phyloP scores from a whole-genome alignment of 64 coral and sea anemone genomes.

The Platygyra sinensis region DNA sequence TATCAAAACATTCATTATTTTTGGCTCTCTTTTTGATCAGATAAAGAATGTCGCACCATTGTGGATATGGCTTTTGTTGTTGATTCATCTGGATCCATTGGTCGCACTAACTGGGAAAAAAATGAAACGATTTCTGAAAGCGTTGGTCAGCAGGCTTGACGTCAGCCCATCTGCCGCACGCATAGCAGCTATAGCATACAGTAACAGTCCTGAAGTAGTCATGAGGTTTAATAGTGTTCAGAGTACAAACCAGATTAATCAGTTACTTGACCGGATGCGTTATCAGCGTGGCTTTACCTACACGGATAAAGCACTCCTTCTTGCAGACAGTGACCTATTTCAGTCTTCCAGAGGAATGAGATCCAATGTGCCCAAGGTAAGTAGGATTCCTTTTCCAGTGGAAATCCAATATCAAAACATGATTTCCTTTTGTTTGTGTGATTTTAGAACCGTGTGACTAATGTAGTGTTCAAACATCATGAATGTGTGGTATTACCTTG shows the following conservation, averaged over 20 bases:
- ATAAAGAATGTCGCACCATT: slow-evolving; percentile 32
- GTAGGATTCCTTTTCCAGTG: background rate
- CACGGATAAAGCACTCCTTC: slow-evolving; percentile 52
- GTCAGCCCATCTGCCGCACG: slow-evolving; percentile 25
- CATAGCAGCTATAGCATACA: slow-evolving; percentile 58
- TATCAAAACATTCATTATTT: too few relatives aligned
- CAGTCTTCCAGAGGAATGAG: slow-evolving; percentile 52
- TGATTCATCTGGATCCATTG: slow-evolving; percentile 65
- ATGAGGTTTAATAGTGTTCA: slow-evolving; percentile 29
- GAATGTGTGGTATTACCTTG: background rate
- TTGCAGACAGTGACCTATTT: slow-evolving; percentile 37
- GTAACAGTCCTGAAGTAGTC: slow-evolving; percentile 24
- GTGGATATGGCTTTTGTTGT: slow-evolving; percentile 58
- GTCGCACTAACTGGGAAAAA: slow-evolving; percentile 21
- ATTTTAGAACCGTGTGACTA: too few relatives aligned
- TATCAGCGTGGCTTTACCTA: slow-evolving; percentile 51
- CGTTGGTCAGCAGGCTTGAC: slow-evolving; percentile 19
- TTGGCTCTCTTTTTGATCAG: background rate
- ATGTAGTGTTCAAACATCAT: too few relatives aligned
- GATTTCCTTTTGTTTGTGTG: too few relatives aligned
- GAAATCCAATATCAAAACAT: background rate
- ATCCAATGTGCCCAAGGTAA: slow-evolving; percentile 48
- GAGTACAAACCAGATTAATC: slow-evolving; percentile 14
- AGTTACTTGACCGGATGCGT: slow-evolving; percentile 7
- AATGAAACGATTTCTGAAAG: slow-evolving; percentile 49